Conservation (phyloP, 2,888 invertebrate genomes). For the Colostygia pectinataria region DNA sequence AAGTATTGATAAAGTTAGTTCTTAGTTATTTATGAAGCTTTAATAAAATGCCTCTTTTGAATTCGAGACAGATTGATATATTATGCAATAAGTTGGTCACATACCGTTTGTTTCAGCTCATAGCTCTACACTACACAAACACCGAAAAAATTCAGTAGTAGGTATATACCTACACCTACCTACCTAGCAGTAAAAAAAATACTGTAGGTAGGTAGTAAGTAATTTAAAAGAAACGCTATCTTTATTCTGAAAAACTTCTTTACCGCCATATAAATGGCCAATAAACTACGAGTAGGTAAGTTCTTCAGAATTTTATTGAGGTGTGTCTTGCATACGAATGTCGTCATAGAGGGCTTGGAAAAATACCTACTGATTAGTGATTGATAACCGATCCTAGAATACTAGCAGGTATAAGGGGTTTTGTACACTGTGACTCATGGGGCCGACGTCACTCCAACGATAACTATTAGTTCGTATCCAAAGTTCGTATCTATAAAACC, state of each 20-base stretch:
- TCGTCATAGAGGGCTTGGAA: slow-evolving; percentile 20
- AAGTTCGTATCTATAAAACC: slow-evolving; percentile 30
- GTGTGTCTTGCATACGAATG: slow-evolving; percentile 19
- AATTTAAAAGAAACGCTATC: slow-evolving; percentile 26
- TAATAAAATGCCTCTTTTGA: no score
- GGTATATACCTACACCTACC: no score
- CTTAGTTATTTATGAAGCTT: no score
- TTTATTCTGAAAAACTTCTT: no score
- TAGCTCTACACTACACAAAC: no score
- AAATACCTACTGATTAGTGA: slow-evolving; percentile 8
- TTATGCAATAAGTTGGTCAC: no score
- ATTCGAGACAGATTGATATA: no score
- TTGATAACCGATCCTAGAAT: slow-evolving; percentile 24
- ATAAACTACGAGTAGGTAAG: not conserved
- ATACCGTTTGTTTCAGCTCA: no score
- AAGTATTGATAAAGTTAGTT: no score
- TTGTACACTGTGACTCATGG: slow-evolving; percentile 25
- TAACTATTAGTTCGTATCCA: slow-evolving; percentile 25
- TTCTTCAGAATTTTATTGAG: slow-evolving; percentile 12
- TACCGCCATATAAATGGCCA: slow-evolving; percentile 3
- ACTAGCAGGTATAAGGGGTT: slow-evolving; percentile 24
- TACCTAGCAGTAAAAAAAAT: no score
- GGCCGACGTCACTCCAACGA: slow-evolving; percentile 25
- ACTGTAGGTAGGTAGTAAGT: no score
- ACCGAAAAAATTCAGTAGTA: no score